Base-by-base conservation (phyloP, 2,797 vertebrate species). In the Peromyscus attwateri region DNA sequence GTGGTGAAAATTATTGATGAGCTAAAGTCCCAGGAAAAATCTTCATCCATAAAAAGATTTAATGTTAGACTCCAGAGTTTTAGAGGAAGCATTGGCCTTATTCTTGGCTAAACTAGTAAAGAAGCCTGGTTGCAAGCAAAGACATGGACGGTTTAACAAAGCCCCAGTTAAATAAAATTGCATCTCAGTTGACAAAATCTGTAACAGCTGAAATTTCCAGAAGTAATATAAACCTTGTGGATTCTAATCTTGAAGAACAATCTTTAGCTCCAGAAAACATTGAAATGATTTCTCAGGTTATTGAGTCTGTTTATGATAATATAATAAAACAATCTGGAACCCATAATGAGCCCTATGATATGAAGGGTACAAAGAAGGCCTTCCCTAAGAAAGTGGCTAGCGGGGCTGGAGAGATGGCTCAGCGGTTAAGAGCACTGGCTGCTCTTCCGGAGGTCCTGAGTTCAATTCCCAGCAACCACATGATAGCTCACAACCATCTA, bases 51-150 rank as follows among this genome's bases (percentile, higher is more conserved):
- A 68, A 93, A 93, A 83, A n/a, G 2, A 8, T 81, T 79, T 82
- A 87, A n/a, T 84, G 43, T 73, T 97, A 92, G 68, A 97, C 68
- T 81, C 64, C 34, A 66, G 23, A 0, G 43, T 92, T 96, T 91
- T 98, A 82, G 97, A 98, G 49, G 97, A 98, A 96, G 87, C 88
- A n/a, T 8, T 98, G 66, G 96, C 96, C 34, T 95, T 97, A 43
- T 97, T 98, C 77, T 96, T 98, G 91, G 96, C 97, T 91, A 98
- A 98, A 95, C n/a, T 98, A 64, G n/a, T 91, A 76, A 91, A 2
- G 12, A n/a, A 80, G 4, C 89, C 95, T 75, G 52, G 27, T 9
- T 21, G 93, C 83, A 87, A 92, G 55, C 37, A 89, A 96, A 92
- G 75, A 89, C 34, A 31, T n/a, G 71, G 91, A 84, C 60, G 70